Evolutionary conservation across 92 coral and sea anemone genomes (phyloP).

Genomic region (Isaurus tuberculatus): DNA sequence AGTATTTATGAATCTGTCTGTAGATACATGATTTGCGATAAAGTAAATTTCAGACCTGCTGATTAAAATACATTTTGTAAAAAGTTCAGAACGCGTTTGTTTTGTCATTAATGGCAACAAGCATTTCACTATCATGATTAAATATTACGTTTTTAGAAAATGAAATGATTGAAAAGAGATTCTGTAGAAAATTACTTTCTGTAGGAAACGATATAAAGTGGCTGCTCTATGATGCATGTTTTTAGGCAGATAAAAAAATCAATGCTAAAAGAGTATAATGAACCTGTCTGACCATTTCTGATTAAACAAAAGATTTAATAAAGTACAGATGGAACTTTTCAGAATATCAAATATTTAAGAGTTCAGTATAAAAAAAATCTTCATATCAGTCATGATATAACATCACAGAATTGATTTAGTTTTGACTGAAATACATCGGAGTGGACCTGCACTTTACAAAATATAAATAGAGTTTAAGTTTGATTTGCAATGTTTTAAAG

Average conservation of each 20-base stretch:
- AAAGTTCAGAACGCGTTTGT: neutral
- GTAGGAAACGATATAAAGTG: neutral
- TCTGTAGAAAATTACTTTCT: neutral
- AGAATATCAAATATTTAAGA: constrained; percentile 4
- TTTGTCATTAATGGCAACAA: constrained; percentile 1
- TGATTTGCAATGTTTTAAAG: neutral
- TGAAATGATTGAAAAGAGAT: too few species aligned
- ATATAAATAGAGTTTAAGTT: constrained; percentile 11
- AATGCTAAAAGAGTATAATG: neutral
- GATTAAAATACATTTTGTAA: constrained; percentile 25
- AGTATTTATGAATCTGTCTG: constrained; percentile 9
- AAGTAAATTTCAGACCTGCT: constrained; percentile 50
- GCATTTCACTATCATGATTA: neutral
- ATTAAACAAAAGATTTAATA: constrained; percentile 17
- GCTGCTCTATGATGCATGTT: neutral
- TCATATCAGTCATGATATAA: neutral
- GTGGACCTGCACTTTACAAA: constrained; percentile 26
- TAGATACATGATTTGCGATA: constrained; percentile 20
- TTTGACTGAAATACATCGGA: neutral
- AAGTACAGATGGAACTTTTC: neutral
- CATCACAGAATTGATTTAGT: neutral
- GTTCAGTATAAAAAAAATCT: constrained; percentile 5
- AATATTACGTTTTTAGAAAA: too few species aligned
- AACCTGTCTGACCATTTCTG: neutral
- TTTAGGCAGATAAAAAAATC: neutral